phyloP scores from a whole-genome alignment of 2,888 invertebrate genomes.

The Synanthedon tipuliformis region DNA sequence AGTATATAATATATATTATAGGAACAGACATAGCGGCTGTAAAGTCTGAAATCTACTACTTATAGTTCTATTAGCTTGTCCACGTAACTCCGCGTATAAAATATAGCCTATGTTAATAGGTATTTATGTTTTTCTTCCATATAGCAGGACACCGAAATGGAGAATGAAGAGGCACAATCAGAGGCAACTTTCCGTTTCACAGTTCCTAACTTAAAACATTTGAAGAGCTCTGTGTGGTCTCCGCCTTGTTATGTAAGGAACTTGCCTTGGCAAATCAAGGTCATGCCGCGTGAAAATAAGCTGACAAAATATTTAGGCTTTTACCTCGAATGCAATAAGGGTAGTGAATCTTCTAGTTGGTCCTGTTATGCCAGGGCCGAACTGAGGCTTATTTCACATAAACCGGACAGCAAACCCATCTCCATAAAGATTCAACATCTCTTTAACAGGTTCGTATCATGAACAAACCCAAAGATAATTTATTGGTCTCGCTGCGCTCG shows the following conservation, averaged over 20 bases:
- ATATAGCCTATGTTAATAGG: too few relatives aligned
- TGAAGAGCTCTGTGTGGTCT: constrained; percentile 87
- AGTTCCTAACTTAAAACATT: constrained; percentile 88
- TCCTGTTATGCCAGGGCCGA: constrained; percentile 98
- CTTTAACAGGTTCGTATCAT: constrained; percentile 87
- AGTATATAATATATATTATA: too few relatives aligned
- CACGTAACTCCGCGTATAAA: too few relatives aligned
- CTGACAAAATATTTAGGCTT: constrained; percentile 81
- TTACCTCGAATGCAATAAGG: constrained; percentile 96
- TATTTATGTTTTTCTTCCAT: neutral
- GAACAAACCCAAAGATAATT: too few relatives aligned
- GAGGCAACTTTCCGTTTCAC: constrained; percentile 93
- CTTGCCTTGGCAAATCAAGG: constrained; percentile 99
- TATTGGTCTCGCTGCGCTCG: too few relatives aligned
- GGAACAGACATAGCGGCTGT: too few relatives aligned
- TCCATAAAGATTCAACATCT: constrained; percentile 93
- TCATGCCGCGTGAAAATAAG: constrained; percentile 86
- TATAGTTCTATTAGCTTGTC: too few relatives aligned
- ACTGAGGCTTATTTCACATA: constrained; percentile 87
- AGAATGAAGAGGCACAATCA: constrained; percentile 89
- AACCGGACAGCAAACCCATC: constrained; percentile 89
- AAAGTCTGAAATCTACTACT: too few relatives aligned
- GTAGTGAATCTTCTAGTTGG: constrained; percentile 98
- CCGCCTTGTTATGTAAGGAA: constrained; percentile 94
- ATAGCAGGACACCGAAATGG: constrained; percentile 72